These are phyloP conservation scores for Idaea aversata DNA, from an alignment of 2,888 invertebrate genomes.

Conservation along the genomic window DNA sequence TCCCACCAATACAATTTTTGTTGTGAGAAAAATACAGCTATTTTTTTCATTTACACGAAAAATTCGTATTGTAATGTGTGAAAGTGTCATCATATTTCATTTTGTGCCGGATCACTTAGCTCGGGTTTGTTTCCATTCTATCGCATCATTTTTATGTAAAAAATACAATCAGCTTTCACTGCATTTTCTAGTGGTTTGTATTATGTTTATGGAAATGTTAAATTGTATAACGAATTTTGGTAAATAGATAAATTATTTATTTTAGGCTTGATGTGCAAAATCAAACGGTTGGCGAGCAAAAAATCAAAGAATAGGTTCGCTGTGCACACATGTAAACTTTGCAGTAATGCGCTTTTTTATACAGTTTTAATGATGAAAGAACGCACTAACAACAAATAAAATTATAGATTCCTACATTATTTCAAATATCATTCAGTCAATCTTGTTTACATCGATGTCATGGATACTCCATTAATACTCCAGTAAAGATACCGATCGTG, in stretches of 20 bases:
- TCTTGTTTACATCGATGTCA: too few relatives aligned
- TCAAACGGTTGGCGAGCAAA: too few relatives aligned
- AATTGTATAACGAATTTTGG: slow-evolving; percentile 5
- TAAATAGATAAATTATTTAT: too few relatives aligned
- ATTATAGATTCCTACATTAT: too few relatives aligned
- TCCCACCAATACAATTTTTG: slow-evolving; percentile 18
- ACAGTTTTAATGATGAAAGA: too few relatives aligned
- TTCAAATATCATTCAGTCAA: too few relatives aligned
- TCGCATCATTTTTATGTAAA: slow-evolving; percentile 16
- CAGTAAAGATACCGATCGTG: background rate
- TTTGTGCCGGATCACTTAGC: slow-evolving; percentile 77
- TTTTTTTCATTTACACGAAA: slow-evolving; percentile 68
- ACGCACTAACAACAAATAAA: too few relatives aligned
- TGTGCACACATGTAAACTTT: too few relatives aligned
- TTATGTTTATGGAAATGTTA: background rate
- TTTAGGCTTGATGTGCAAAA: too few relatives aligned
- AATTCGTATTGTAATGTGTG: slow-evolving; percentile 77
- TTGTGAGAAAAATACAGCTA: slow-evolving; percentile 33
- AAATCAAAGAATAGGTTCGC: too few relatives aligned
- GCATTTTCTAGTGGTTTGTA: background rate
- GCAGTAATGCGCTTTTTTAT: too few relatives aligned
- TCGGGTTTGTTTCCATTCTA: slow-evolving; percentile 52
- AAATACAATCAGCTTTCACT: too few relatives aligned
- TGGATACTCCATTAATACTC: background rate
- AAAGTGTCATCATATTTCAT: slow-evolving; percentile 79